A percentile compares a stretch with the other conserved stretches of the same genome.
Conservation (phyloP, 2,113 vertebrate genomes). For the Cygnus buccinator region DNA sequence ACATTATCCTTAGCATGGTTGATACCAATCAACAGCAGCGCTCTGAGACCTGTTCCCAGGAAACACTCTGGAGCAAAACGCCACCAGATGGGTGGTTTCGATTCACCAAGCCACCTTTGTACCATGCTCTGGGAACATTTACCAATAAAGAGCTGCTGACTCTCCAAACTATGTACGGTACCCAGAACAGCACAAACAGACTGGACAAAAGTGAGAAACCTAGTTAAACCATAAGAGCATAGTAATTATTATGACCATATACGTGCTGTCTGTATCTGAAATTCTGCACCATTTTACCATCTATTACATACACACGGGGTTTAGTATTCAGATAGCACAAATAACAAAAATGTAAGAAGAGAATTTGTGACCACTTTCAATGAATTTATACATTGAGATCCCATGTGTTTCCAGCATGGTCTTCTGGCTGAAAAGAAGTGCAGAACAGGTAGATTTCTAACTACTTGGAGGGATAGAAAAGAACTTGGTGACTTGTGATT, state of each 20-base stretch:
- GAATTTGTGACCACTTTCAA: neutral
- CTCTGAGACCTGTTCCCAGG: neutral
- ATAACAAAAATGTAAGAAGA: fast-evolving
- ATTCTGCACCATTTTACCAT: neutral
- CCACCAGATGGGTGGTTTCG: fast-evolving
- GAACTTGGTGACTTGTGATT: neutral
- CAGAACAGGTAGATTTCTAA: neutral
- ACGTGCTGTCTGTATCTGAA: neutral
- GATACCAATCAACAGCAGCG: neutral
- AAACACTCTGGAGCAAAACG: neutral
- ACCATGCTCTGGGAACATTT: fast-evolving
- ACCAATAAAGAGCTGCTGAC: neutral
- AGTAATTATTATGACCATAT: neutral
- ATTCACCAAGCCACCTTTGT: neutral
- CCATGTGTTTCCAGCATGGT: neutral
- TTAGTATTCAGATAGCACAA: neutral
- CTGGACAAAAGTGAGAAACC: neutral
- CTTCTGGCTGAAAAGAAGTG: neutral
- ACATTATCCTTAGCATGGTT: neutral
- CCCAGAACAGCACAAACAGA: neutral
- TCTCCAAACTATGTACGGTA: neutral
- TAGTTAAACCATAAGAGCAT: neutral
- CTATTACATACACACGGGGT: neutral
- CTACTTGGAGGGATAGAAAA: neutral
- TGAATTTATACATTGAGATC: neutral